Base-by-base conservation (phyloP, 2,888 invertebrate species). In the Xestia ashworthii region DNA sequence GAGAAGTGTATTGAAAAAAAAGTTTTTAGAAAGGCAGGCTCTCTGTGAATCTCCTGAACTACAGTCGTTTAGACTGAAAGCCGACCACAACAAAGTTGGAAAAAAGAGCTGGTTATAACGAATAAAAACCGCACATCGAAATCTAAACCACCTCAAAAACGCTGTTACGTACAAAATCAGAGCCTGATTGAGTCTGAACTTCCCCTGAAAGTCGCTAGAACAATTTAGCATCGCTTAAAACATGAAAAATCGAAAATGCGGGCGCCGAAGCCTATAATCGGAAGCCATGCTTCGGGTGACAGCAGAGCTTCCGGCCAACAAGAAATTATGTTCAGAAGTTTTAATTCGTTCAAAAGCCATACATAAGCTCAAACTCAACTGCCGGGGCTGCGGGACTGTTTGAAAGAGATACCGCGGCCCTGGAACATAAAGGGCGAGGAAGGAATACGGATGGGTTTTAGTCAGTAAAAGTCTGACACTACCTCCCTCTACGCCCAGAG, bases 221-320 rank as follows among this genome's bases (percentile, higher is more conserved):
- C 74, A 81, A 82, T 87, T 86, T 78, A 76, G 71, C 86, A 78
- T 75, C 85, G 83, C 76, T 86, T 86, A 82, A 87, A 87, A 84
- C 78, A 80, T 80, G 82, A 87, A 87, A 86, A 86, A 86, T 84
- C 75, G 69, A 84, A 87, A 83, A 87, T 87, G 83, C 78, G 78
- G 74, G 85, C 74, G 78, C 68, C 69, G 77, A 74, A 67, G 74
- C 86, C 76, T 78, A 80, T 82, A 83, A 85, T 81, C 87, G 83
- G 85, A 87, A 85, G 69, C 80, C 76, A 69, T 75, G 78, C 87
- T 87, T 67, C 76, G 78, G 74, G 80, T 82, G 87, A 84, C 78
- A 62, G 80, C 74, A 48, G 62, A 48, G 82, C 64, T 78, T 78
- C 86, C 84, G 82, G 3, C 19, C n/a, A 44, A 48, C 2, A 0